Evolutionary conservation across 2,113 vertebrate genomes (phyloP).

Genomic region (Lucifuga dentata): DNA sequence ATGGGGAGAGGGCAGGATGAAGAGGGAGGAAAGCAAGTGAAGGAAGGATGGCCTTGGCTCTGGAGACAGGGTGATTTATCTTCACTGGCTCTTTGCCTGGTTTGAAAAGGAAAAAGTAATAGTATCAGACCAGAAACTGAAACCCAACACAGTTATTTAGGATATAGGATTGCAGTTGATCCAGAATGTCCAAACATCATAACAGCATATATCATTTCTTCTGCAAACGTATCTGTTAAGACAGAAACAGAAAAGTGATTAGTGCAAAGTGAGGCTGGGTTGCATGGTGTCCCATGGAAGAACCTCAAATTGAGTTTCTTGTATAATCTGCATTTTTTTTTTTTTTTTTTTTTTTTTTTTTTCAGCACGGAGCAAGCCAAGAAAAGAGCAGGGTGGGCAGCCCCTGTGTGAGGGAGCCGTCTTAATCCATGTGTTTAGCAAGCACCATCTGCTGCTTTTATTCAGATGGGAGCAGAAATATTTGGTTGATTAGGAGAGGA

Average conservation of each 20-base stretch:
- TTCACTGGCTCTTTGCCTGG: conserved; percentile 28
- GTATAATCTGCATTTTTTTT: conserved; percentile 32
- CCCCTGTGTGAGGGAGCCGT: conserved; percentile 65
- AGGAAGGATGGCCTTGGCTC: conserved; percentile 58
- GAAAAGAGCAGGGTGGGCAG: conserved; percentile 65
- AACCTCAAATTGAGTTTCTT: conserved; percentile 44
- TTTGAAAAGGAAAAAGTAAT: conserved; percentile 36
- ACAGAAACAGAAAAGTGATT: not conserved
- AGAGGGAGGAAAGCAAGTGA: conserved; percentile 19
- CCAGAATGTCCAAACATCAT: conserved; percentile 4
- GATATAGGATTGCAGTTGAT: conserved; percentile 5
- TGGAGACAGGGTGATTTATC: conserved; percentile 59
- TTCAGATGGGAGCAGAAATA: conserved; percentile 71
- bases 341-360: conserved; percentile 35
- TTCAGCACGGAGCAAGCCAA: conserved; percentile 48
- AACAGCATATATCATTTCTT: not conserved
- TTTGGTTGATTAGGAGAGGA: conserved; percentile 73
- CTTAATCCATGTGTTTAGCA: conserved; percentile 72
- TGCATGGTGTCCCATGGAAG: conserved; percentile 21
- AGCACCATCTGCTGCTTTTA: conserved; percentile 77
- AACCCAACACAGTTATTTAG: conserved; percentile 2
- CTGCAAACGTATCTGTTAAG: not conserved
- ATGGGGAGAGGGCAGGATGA: conserved; percentile 12
- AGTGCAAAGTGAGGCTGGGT: conserved; percentile 2
- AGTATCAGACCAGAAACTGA: conserved; percentile 13